A percentile compares a stretch with the other conserved stretches of the same genome.
Evolutionary conservation across 2,113 vertebrate genomes (phyloP).

Genomic region (Chinchilla lanigera): DNA sequence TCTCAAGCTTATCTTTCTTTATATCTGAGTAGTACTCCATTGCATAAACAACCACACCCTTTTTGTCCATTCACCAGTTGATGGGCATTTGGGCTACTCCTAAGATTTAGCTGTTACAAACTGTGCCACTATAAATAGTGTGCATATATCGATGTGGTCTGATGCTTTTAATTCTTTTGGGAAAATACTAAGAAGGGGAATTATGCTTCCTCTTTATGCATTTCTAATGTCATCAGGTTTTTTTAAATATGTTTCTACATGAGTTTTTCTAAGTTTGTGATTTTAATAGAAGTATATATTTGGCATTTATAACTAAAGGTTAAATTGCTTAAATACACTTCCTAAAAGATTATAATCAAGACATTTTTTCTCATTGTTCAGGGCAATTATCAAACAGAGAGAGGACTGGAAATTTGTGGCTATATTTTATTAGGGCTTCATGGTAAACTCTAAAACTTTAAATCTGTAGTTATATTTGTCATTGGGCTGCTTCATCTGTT

Average conservation of each 20-base stretch:
- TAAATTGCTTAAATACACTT: slow-evolving; percentile 5
- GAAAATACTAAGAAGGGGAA: too few relatives aligned
- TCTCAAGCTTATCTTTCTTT: too few relatives aligned
- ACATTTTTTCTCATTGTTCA: neutral
- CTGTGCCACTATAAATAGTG: too few relatives aligned
- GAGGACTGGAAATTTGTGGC: neutral
- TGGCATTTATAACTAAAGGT: neutral
- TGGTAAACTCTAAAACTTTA: neutral
- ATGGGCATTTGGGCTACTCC: too few relatives aligned
- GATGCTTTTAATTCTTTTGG: too few relatives aligned
- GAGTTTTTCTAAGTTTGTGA: neutral
- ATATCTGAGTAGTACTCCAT: too few relatives aligned
- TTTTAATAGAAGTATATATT: neutral
- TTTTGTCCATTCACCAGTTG: too few relatives aligned
- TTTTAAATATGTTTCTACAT: neutral
- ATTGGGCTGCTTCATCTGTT: neutral
- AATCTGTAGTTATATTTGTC: neutral
- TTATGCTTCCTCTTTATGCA: neutral
- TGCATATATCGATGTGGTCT: too few relatives aligned
- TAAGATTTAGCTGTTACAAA: too few relatives aligned
- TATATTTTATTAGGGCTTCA: neutral
- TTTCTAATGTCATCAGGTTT: neutral
- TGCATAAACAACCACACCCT: too few relatives aligned
- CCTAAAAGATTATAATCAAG: neutral
- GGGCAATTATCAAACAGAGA: neutral